These are phyloP conservation scores for Ctenodactylus gundi DNA, from an alignment of 2,113 vertebrate species.

Conservation along the genomic window DNA sequence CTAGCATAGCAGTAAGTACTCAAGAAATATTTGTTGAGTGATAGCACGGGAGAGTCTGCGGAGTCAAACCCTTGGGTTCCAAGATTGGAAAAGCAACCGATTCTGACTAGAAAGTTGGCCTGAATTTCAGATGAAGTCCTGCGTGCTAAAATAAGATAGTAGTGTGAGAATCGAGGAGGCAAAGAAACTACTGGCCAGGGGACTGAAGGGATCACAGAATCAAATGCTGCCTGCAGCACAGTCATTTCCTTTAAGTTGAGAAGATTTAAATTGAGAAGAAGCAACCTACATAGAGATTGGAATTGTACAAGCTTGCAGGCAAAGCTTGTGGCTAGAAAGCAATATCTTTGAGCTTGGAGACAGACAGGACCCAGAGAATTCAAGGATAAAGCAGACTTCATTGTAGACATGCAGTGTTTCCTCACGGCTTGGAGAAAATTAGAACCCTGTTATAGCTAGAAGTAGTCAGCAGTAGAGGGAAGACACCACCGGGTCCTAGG, in stretches of 20 bases:
- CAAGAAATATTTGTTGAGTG: not conserved
- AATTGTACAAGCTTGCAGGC: not conserved
- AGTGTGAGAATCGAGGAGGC: not conserved
- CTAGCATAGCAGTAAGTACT: not conserved
- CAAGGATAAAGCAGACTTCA: not conserved
- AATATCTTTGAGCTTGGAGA: not conserved
- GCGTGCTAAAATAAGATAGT: not conserved
- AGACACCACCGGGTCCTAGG: not conserved
- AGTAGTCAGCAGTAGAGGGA: not conserved
- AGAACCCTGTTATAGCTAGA: not conserved
- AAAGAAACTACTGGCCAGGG: not conserved
- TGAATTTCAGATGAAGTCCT: not conserved
- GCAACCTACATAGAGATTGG: not conserved
- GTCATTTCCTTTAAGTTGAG: not conserved
- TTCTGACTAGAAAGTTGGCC: not conserved
- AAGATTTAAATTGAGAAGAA: not conserved
- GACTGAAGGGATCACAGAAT: not conserved
- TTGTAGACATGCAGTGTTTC: not conserved
- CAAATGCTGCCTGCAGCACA: not conserved
- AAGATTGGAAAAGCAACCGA: not conserved
- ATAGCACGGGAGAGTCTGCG: not conserved
- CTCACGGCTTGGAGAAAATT: not conserved
- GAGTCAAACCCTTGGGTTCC: not conserved
- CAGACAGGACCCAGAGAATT: not conserved
- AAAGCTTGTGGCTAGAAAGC: not conserved